These are phyloP conservation scores for Ictalurus furcatus DNA, from an alignment of 2,113 vertebrate species.

Conservation along the genomic window DNA sequence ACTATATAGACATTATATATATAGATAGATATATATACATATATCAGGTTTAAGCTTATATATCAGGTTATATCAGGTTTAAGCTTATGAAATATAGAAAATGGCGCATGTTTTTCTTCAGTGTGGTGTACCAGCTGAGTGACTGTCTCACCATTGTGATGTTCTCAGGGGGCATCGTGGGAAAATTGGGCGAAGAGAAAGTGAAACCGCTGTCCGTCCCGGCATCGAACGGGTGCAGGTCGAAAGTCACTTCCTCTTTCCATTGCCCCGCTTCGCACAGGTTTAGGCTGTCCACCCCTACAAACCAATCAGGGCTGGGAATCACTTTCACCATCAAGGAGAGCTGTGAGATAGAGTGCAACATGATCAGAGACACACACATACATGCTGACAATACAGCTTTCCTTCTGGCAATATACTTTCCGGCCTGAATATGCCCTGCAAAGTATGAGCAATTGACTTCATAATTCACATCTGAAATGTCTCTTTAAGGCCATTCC, in stretches of 20 bases:
- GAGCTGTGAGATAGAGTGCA: conserved; percentile 61
- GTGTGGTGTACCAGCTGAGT: neutral
- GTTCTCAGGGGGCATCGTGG: conserved; percentile 72
- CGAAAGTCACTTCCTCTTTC: conserved; percentile 74
- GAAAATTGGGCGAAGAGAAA: conserved; percentile 79
- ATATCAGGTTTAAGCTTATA: no score
- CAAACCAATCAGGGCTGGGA: conserved; percentile 81
- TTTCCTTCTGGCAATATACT: conserved; percentile 37
- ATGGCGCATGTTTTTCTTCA: neutral
- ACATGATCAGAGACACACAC: conserved; percentile 29
- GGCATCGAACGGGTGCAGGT: conserved; percentile 76
- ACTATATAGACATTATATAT: no score
- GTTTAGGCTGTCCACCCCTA: conserved; percentile 73
- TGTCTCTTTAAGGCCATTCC: conserved; percentile 41
- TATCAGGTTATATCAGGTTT: neutral
- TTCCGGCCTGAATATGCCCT: conserved; percentile 29
- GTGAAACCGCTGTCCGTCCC: conserved; percentile 80
- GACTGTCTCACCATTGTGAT: conserved; percentile 67
- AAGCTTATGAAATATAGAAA: neutral
- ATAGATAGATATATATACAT: no score
- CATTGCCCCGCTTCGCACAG: conserved; percentile 72
- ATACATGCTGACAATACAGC: neutral
- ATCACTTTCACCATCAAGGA: conserved; percentile 78
- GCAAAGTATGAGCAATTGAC: conserved; percentile 36
- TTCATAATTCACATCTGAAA: conserved; percentile 46